Percentiles rank a stretch among this genome's conserved stretches.
Evolutionary conservation across 1,140 invertebrate species (phyloP).

Genomic region (Saxidomus purpurata): DNA sequence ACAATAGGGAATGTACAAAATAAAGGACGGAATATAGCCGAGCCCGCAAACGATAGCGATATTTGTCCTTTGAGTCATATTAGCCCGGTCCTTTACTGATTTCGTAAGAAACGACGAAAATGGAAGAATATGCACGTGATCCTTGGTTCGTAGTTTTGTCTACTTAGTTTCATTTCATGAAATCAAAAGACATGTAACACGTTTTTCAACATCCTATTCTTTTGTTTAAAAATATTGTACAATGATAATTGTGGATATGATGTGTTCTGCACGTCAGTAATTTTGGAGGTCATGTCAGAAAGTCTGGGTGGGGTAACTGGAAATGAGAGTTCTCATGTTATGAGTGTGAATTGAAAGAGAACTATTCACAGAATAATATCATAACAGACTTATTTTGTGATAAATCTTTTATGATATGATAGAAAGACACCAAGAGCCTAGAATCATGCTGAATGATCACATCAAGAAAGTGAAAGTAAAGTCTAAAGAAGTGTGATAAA

Average conservation of each 20-base stretch:
- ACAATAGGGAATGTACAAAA: too few species aligned
- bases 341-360: background rate
- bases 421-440: too few species aligned
- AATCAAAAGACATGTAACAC: background rate
- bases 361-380: too few species aligned
- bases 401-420: too few species aligned
- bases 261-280: background rate
- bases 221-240: background rate
- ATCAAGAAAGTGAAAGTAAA: background rate
- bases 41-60: background rate
- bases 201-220: background rate
- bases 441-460: background rate
- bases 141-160: slow-evolving; percentile 89
- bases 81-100: slow-evolving; percentile 29
- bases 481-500: too few species aligned
- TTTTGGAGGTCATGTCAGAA: background rate
- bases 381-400: too few species aligned
- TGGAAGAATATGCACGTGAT: slow-evolving; percentile 97
- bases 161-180: background rate
- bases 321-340: background rate
- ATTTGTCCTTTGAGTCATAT: background rate
- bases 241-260: background rate
- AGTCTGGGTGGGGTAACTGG: background rate
- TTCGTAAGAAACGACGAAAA: slow-evolving; percentile 82
- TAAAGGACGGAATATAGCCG: too few species aligned